These are phyloP conservation scores for Palythoa grandis DNA, from an alignment of 92 coral and sea anemone genomes.

Conservation along the genomic window DNA sequence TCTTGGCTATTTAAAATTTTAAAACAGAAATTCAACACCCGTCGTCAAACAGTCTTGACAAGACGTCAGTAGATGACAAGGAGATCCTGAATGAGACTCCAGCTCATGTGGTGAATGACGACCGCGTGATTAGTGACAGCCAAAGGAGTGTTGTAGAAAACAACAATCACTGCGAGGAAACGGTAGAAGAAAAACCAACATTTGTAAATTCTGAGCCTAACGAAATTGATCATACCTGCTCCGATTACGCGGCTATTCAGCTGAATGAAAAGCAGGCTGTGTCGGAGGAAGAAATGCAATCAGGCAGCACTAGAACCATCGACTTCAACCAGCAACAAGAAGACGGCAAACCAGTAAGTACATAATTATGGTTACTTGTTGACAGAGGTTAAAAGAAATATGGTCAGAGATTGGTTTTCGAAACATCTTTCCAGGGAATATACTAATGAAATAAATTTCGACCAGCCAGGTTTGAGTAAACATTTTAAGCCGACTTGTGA, in stretches of 20 bases:
- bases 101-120: not conserved
- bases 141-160: not conserved
- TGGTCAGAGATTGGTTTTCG: not conserved
- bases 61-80: not conserved
- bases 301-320: not conserved
- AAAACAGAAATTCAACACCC: slow-evolving; percentile 41
- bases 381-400: not conserved
- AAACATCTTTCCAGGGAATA: not conserved
- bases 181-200: not conserved
- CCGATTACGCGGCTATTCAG: slow-evolving; percentile 6
- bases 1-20: not conserved
- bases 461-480: slow-evolving; percentile 1
- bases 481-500: not conserved
- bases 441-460: slow-evolving; percentile 4
- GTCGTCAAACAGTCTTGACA: slow-evolving; percentile 31
- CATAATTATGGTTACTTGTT: not conserved
- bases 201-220: not conserved
- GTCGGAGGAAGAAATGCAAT: slow-evolving; percentile 25
- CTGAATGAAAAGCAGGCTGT: not conserved
- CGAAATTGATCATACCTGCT: not conserved
- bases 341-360: slow-evolving; percentile 1
- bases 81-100: too few relatives aligned
- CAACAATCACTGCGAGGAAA: not conserved
- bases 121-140: not conserved
- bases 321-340: slow-evolving; percentile 23